These are phyloP conservation scores for Petaurus breviceps DNA, from an alignment of 2,113 vertebrate species.

Conservation along the genomic window DNA sequence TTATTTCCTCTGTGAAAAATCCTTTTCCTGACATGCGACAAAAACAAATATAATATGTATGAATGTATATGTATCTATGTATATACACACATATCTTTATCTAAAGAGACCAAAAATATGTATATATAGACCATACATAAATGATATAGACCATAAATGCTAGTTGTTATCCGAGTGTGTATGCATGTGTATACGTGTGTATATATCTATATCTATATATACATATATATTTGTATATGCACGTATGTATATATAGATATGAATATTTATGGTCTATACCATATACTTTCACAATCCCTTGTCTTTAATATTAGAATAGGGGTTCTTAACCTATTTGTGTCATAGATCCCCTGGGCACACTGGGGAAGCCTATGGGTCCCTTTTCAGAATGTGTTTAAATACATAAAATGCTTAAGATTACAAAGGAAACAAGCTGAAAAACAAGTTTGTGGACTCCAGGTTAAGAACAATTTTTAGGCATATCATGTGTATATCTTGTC, in stretches of 20 bases:
- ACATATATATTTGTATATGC: no score
- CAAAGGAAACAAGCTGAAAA: neutral
- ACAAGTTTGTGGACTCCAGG: neutral
- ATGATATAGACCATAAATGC: neutral
- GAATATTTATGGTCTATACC: neutral
- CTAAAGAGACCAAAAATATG: no score
- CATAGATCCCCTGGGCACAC: neutral
- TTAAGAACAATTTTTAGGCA: neutral
- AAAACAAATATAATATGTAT: neutral
- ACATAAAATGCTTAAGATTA: neutral
- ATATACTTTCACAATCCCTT: neutral
- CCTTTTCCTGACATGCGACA: neutral
- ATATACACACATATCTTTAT: neutral
- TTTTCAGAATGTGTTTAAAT: neutral
- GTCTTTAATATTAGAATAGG: neutral
- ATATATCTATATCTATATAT: no score
- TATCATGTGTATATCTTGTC: neutral
- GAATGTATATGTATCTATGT: no score
- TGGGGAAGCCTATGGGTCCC: no score
- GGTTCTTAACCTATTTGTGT: neutral
- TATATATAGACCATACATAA: no score
- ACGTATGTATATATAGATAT: neutral
- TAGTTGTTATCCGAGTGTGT: neutral
- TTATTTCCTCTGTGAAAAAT: neutral
- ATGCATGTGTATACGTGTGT: no score